Percentiles rank a stretch among this genome's conserved stretches.
phyloP scores from a whole-genome alignment of 2,888 invertebrate genomes.

The Tiphia femorata region DNA sequence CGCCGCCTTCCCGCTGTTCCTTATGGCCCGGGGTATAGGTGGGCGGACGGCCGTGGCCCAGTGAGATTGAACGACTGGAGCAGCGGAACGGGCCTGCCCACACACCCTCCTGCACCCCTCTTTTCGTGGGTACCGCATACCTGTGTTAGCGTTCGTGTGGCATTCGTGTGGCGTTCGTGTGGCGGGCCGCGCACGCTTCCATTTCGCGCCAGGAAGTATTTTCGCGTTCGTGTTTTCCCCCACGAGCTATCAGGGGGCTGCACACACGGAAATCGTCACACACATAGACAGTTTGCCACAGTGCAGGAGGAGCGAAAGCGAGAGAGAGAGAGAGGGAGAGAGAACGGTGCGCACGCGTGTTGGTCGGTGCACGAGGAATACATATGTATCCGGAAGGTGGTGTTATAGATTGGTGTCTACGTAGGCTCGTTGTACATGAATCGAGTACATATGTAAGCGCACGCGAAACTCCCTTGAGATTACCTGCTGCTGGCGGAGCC shows the following conservation, averaged over 20 bases:
- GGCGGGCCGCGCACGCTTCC: no score
- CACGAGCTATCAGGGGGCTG: not conserved
- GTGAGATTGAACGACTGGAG: slow-evolving; percentile 35
- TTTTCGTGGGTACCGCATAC: no score
- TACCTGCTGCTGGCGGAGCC: slow-evolving; percentile 20
- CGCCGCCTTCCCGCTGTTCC: slow-evolving; percentile 36
- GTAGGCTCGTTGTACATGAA: not conserved
- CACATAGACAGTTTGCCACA: no score
- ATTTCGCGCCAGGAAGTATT: not conserved
- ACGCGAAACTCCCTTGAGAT: slow-evolving; percentile 35
- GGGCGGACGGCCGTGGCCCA: slow-evolving; percentile 49
- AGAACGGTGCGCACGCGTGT: not conserved
- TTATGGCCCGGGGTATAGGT: no score
- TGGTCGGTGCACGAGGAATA: no score
- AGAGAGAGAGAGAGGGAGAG: not conserved
- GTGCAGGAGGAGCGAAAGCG: no score
- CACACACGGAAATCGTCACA: not conserved
- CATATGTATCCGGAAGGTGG: not conserved
- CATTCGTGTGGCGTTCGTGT: no score
- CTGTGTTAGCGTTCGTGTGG: no score
- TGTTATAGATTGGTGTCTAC: not conserved
- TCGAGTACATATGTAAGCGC: slow-evolving; percentile 18
- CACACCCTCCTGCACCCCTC: not conserved
- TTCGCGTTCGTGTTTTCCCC: no score
- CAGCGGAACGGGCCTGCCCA: slow-evolving; percentile 10